Evolutionary conservation across 2,888 invertebrate genomes (phyloP).

Genomic region (Protonemura montana): DNA sequence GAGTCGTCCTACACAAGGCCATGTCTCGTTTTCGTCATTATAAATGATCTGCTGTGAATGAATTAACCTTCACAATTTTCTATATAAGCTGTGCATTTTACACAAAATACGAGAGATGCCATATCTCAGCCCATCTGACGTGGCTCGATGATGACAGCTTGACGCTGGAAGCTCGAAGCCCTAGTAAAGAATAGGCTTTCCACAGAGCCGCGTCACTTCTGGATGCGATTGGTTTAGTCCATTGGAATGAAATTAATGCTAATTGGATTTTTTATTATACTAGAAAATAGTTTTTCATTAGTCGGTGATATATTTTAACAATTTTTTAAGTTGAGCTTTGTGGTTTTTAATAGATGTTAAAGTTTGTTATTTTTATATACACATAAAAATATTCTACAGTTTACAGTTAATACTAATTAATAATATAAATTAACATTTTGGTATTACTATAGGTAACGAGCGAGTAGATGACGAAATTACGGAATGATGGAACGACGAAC

Average conservation of each 20-base stretch:
- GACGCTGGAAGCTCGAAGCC: background rate
- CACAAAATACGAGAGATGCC: background rate
- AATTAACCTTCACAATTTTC: background rate
- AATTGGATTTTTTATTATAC: conserved; percentile 32
- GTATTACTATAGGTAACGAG: conserved; percentile 1
- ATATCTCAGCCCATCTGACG: background rate
- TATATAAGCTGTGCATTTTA: background rate
- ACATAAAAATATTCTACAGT: conserved; percentile 43
- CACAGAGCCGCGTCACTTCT: background rate
- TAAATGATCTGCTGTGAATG: conserved; percentile 12
- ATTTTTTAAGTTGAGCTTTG: conserved; percentile 44
- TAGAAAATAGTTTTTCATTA: conserved; percentile 33
- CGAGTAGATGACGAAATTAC: background rate
- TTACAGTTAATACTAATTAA: conserved; percentile 38
- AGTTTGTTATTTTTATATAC: conserved; percentile 49
- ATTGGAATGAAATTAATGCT: conserved; percentile 39
- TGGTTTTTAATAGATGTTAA: conserved; percentile 47
- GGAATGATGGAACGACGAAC: background rate
- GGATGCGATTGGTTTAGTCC: conserved; percentile 28
- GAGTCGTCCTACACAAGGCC: background rate
- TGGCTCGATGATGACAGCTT: background rate
- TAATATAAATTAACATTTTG: conserved; percentile 38
- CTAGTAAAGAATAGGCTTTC: background rate
- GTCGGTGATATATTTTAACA: conserved; percentile 45
- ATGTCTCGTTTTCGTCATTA: background rate